Conservation (phyloP, 2,888 invertebrate species). For the Pollenia labialis region DNA sequence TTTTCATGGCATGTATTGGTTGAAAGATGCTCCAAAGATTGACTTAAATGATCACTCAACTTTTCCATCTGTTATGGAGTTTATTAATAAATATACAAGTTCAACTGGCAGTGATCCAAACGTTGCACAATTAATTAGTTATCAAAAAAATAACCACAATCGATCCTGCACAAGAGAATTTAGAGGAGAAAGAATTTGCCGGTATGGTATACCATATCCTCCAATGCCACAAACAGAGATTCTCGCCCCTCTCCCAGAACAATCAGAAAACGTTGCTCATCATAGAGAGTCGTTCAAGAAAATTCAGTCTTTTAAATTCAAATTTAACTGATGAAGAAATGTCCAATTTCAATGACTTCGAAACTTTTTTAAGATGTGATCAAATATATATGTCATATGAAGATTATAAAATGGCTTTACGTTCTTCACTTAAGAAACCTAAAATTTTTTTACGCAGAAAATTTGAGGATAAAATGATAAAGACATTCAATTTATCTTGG, state of each 20-base stretch:
- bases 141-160: no score
- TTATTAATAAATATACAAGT: no score
- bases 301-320: background rate
- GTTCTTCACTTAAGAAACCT: background rate
- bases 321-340: background rate
- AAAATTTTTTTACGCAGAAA: background rate
- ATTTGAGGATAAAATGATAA: background rate
- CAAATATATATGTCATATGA: conserved; percentile 1
- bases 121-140: background rate
- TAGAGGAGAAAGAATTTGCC: conserved; percentile 3
- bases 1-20: conserved; percentile 27
- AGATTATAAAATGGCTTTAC: no score
- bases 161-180: no score
- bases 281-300: background rate
- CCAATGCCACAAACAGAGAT: conserved; percentile 13
- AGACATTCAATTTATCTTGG: background rate
- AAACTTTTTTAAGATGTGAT: background rate
- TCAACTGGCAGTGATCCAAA: background rate
- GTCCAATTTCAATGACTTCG: background rate
- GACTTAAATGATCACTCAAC: conserved; percentile 4
- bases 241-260: background rate
- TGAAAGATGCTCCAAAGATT: background rate
- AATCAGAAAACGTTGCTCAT: background rate
- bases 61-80: background rate
- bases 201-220: conserved; percentile 15